Evolutionary conservation across 2,797 vertebrate genomes (phyloP), one percentile per base, ranked within the genome.

Genomic region (Adrianichthys oophorus): DNA sequence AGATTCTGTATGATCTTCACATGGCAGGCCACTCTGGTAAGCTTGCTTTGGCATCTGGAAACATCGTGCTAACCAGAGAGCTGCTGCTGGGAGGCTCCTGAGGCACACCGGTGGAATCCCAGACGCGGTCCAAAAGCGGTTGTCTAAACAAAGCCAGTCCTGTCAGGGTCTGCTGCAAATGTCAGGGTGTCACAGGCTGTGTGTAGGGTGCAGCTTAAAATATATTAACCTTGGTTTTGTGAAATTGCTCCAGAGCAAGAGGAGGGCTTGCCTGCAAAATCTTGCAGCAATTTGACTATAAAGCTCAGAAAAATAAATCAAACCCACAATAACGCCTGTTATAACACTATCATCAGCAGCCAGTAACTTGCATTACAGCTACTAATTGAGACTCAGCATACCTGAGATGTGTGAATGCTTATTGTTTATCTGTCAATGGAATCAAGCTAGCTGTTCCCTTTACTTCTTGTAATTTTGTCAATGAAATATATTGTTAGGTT

Each of bases 161-260:
- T 37, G 10, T 37, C 32, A 12, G 32, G 10, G 32, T 37, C 32
- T 37, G 32, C 32, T 12, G 10, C 78, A 72, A 58, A 70, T 47
- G 61, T 83, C 69, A 76, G 63, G 52, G 78, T 53, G 65, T 61
- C 78, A 65, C 63, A 71, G 62, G 65, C 52, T 78, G 70, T 52
- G 50, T 55, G 71, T 78, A 48, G 47, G 72, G 56, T 65, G 24
- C 65, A 62, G 69, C 80, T 56, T 52, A 24, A 63, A 41, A 68
- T 52, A 55, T 59, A 55, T 55, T 37, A 13, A 37, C 32, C 8
- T 1, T 37, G 2, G 32, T 37, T 12, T 37, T 37, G 10, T 37
- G 10, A 37, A 12, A 37, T 12, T 12, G 12, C 32, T 37, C 10
- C 32, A 37, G 2, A 37, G 32, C 29, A 37, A 37, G 32, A 12